Percentiles rank a stretch among this genome's conserved stretches.
phyloP scores from a whole-genome alignment of 1,140 invertebrate species.

The Drosophila lacertosa region DNA sequence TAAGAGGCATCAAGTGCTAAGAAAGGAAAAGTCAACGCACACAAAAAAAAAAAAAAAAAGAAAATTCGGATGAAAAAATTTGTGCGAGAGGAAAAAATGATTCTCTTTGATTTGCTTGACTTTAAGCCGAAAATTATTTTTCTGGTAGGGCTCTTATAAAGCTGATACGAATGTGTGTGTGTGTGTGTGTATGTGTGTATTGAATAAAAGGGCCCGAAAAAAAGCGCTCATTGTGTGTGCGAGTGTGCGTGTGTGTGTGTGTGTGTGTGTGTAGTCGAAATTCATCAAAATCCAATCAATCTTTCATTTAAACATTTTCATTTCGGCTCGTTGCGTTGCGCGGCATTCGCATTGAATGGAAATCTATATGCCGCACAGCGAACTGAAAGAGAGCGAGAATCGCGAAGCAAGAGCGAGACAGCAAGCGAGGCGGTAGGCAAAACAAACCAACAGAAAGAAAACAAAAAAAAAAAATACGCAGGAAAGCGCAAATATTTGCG shows the following conservation, averaged over 20 bases:
- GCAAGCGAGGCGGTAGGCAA: constrained; percentile 28
- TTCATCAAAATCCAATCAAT: constrained; percentile 81
- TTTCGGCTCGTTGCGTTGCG: constrained; percentile 74
- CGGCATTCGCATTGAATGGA: constrained; percentile 61
- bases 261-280: constrained; percentile 64
- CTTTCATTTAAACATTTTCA: constrained; percentile 82
- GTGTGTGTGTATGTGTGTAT: constrained; percentile 15
- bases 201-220: constrained; percentile 28
- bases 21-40: constrained; percentile 6
- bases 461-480: constrained; percentile 48
- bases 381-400: not conserved
- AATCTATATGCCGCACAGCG: constrained; percentile 46
- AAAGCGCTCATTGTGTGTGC: constrained; percentile 19
- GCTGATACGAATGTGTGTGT: constrained; percentile 18
- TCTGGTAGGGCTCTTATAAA: constrained; percentile 29
- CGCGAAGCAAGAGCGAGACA: constrained; percentile 1
- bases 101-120: constrained; percentile 62
- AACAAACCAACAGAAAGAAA: constrained; percentile 32
- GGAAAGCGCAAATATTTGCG: constrained; percentile 80
- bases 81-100: constrained; percentile 14
- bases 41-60: constrained; percentile 28
- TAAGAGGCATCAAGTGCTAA: not conserved
- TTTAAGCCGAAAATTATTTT: constrained; percentile 66
- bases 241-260: constrained; percentile 18
- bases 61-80: constrained; percentile 27